Base-by-base conservation (phyloP, 2,888 invertebrate genomes). In the Lamellibrachia columna region DNA sequence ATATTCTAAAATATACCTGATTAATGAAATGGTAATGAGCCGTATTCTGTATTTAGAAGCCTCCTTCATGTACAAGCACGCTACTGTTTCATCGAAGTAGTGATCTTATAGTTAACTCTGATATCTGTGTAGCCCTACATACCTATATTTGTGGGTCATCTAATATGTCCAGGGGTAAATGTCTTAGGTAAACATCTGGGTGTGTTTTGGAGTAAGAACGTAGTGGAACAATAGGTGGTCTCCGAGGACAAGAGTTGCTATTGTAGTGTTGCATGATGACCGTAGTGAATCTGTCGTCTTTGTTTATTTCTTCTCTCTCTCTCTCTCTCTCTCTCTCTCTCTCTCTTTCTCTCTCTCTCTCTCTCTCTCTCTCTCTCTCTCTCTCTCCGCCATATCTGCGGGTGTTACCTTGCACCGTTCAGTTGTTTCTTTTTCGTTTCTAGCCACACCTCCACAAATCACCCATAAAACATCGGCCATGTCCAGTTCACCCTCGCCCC, bases 401-500 rank as follows among this genome's bases (percentile, higher is more conserved):
- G 52, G 7, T 28, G 11, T 91, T 22, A 28, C 91, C 53, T 11
- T 91, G 52, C 53, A 52, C 53, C 52, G 11, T 53, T 91, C 91
- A 52, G 52, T 53, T 91, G 15, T 91, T 53, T 91, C 91, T 91
- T 40, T 91, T 53, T 91, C 91, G 52, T 53, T 91, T 53, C 53
- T 53, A 52, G 52, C 53, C 91, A 52, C 91, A 52, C 91, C 91
- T 53, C 91, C 91, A 75, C 75, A 75, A 75, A 75, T 75, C 75
- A 75, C 75, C 75, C 75, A 75, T 75, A 75, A 75, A 75, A 75
- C 75, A 75, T 75, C 75, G 75, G n/a, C 75, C 75, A 75, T 75
- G 75, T 22, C 15, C 75, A 75, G 75, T 75, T 75, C 75, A 75
- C 15, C 75, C 75, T n/a, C 75, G n/a, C 75, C 75, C 75, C 2